These are phyloP conservation scores for Neopipo cinnamomea DNA, from an alignment of 2,113 vertebrate genomes.

Conservation along the genomic window DNA sequence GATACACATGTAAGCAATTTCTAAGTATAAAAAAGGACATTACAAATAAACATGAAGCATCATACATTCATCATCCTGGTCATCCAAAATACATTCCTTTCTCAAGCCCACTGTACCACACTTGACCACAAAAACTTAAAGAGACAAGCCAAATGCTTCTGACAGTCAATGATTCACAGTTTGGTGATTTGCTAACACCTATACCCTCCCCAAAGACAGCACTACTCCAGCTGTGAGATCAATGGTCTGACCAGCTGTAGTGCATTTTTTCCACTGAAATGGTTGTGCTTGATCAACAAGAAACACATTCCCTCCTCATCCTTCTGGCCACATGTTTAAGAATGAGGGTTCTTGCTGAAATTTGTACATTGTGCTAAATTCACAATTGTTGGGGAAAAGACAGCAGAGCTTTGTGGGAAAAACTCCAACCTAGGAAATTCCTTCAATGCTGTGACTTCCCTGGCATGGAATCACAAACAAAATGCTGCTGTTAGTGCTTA, in stretches of 20 bases:
- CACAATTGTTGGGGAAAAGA: neutral
- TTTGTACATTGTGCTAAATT: slow-evolving; percentile 62
- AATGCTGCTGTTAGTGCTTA: neutral
- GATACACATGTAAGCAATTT: slow-evolving; percentile 69
- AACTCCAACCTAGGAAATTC: neutral
- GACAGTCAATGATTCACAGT: slow-evolving; percentile 26
- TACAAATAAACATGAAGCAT: slow-evolving; percentile 69
- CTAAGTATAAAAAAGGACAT: slow-evolving; percentile 67
- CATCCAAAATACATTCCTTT: slow-evolving; percentile 66
- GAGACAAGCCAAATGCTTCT: slow-evolving; percentile 25
- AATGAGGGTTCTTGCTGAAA: neutral
- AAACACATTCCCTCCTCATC: neutral
- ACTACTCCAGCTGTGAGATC: neutral
- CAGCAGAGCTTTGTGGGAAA: neutral
- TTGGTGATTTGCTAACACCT: slow-evolving; percentile 42
- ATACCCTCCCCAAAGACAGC: slow-evolving; percentile 12
- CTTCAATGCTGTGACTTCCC: neutral
- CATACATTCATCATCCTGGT: slow-evolving; percentile 71
- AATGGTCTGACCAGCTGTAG: neutral
- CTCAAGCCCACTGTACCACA: slow-evolving; percentile 57
- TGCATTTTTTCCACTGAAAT: neutral
- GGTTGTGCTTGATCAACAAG: slow-evolving; percentile 44
- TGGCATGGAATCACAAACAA: neutral
- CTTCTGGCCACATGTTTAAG: neutral
- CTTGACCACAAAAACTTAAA: slow-evolving; percentile 57